Conservation (phyloP, 2,113 vertebrate genomes). For the Eublepharis macularius region DNA sequence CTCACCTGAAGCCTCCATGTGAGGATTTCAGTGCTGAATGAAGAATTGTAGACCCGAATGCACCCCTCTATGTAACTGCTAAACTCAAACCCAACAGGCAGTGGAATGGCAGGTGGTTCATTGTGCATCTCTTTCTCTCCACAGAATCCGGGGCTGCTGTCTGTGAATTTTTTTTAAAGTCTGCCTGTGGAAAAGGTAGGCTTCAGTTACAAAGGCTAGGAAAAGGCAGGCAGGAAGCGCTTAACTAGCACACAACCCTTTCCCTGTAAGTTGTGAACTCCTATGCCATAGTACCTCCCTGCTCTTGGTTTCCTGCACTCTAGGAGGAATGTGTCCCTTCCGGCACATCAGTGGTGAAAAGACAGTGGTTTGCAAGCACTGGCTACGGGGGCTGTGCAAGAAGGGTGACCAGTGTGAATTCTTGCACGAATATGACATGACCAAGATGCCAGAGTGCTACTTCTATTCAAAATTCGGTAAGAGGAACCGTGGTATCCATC, state of each 20-base stretch:
- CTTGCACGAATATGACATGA: slow-evolving; percentile 98
- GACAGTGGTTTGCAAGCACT: slow-evolving; percentile 98
- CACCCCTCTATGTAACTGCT: background rate
- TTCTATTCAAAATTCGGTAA: slow-evolving; percentile 99
- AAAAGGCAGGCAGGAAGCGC: background rate
- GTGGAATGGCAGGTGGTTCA: accelerated
- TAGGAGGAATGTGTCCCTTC: slow-evolving; percentile 98
- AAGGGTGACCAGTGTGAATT: slow-evolving; percentile 99
- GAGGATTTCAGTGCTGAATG: background rate
- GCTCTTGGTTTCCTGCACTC: background rate
- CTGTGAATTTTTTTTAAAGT: slow-evolving; percentile 96
- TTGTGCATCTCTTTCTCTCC: slow-evolving; percentile 20
- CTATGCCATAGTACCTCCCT: background rate
- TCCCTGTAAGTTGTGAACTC: background rate
- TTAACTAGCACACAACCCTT: background rate
- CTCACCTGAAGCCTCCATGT: background rate
- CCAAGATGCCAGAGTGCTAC: slow-evolving; percentile 99
- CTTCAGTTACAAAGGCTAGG: background rate
- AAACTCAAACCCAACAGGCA: background rate
- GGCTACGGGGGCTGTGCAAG: slow-evolving; percentile 97
- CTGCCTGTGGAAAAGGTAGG: slow-evolving; percentile 94
- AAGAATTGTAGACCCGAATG: background rate
- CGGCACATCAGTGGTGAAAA: slow-evolving; percentile 98
- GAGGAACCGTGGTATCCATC: slow-evolving; percentile 30
- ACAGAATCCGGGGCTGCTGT: slow-evolving; percentile 96